Percentiles rank a stretch among this genome's conserved stretches.
These are phyloP conservation scores for Euschistus heros DNA, from an alignment of 1,140 invertebrate genomes.

Conservation along the genomic window DNA sequence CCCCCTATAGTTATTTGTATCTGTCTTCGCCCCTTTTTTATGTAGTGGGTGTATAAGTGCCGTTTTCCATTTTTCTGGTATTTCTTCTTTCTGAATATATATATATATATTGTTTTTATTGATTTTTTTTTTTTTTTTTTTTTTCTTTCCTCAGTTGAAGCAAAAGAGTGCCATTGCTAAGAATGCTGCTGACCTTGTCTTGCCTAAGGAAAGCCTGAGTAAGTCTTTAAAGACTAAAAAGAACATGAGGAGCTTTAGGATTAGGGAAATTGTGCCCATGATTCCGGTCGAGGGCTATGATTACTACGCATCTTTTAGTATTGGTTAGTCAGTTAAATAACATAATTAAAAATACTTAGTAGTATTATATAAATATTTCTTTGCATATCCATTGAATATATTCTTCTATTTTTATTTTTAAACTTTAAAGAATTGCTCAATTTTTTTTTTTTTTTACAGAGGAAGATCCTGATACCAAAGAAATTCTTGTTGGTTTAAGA, in stretches of 20 bases:
- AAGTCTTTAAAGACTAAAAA: constrained; percentile 4
- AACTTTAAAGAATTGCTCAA: background rate
- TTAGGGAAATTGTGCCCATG: constrained; percentile 1
- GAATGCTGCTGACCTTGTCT: background rate
- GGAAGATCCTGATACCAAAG: constrained; percentile 1
- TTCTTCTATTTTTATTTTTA: background rate
- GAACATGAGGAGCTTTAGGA: background rate
- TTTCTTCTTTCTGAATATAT: background rate
- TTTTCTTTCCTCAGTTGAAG: background rate
- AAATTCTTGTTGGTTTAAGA: background rate
- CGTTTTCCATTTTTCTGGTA: no score
- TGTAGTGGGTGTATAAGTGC: no score
- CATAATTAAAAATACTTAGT: background rate
- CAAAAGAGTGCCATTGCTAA: background rate
- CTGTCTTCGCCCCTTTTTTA: no score
- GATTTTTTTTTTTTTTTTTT: background rate
- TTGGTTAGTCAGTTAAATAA: background rate
- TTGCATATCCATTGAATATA: background rate
- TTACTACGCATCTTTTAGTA: background rate
- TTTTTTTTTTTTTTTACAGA: constrained; percentile 4
- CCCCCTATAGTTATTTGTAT: no score
- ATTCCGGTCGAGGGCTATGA: background rate
- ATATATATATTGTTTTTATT: background rate
- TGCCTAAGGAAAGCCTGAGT: background rate
- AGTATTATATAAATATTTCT: background rate